Conservation (phyloP, 2,888 invertebrate species). For the Pristionchus mayeri region DNA sequence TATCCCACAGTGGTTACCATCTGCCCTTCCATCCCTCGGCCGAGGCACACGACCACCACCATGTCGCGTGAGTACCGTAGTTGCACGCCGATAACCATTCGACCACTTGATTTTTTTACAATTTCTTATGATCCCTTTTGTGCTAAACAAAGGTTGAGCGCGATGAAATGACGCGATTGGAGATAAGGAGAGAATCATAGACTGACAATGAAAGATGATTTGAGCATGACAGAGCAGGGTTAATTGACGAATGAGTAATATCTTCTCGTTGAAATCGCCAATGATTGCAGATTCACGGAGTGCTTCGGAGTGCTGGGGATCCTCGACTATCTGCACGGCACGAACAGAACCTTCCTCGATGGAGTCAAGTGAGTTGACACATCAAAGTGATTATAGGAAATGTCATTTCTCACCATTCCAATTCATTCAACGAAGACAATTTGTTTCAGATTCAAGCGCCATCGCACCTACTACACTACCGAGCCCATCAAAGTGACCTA, state of each 20-base stretch:
- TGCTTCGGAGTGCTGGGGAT: slow-evolving; percentile 89
- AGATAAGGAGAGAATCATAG: slow-evolving; percentile 20
- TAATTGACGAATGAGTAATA: background rate
- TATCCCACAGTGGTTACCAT: slow-evolving; percentile 89
- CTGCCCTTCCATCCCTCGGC: slow-evolving; percentile 89
- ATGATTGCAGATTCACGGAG: slow-evolving; percentile 84
- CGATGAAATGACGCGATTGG: slow-evolving; percentile 12
- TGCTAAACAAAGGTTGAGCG: background rate
- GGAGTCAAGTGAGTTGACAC: slow-evolving; percentile 83
- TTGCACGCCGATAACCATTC: background rate
- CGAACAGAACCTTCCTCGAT: slow-evolving; percentile 85
- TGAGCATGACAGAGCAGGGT: background rate
- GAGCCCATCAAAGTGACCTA: slow-evolving; percentile 43
- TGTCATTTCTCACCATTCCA: too few relatives aligned
- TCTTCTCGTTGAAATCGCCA: background rate
- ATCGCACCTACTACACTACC: slow-evolving; percentile 1
- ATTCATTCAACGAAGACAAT: too few relatives aligned
- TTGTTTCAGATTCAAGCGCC: slow-evolving; percentile 41
- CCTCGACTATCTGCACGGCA: slow-evolving; percentile 87
- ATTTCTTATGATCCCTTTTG: background rate
- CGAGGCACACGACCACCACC: slow-evolving; percentile 90
- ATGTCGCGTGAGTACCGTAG: slow-evolving; percentile 81
- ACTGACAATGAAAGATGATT: background rate
- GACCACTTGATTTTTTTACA: background rate
- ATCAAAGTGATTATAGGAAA: too few relatives aligned